Percentiles rank a stretch among this genome's conserved stretches.
Conservation (phyloP, 2,113 vertebrate species). For the Sturnus vulgaris region DNA sequence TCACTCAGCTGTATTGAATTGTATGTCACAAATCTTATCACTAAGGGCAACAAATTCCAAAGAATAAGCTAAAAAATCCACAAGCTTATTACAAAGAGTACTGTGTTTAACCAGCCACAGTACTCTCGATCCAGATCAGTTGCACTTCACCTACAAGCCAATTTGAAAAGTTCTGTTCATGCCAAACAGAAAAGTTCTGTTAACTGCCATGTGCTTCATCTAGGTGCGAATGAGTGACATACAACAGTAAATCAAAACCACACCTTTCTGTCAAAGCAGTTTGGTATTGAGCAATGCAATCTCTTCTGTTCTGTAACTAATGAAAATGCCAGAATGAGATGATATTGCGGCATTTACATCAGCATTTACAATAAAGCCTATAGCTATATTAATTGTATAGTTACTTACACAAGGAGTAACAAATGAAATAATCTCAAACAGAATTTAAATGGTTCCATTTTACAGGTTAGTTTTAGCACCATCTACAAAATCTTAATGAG, state of each 20-base stretch:
- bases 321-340: background rate
- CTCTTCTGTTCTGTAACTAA: background rate
- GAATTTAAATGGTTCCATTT: background rate
- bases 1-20: background rate
- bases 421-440: background rate
- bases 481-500: background rate
- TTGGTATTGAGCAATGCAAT: background rate
- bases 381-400: background rate
- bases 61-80: background rate
- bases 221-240: background rate
- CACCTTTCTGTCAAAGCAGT: background rate
- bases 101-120: background rate
- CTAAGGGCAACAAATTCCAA: background rate
- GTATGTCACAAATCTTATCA: background rate
- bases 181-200: background rate
- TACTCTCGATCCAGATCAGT: background rate
- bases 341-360: background rate
- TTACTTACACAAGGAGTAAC: background rate
- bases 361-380: background rate
- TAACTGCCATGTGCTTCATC: background rate
- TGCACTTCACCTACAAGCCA: background rate
- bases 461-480: background rate
- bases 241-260: background rate
- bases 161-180: background rate
- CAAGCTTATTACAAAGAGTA: background rate